Evolutionary conservation across 1,140 invertebrate species (phyloP).

Genomic region (Cheumatopsyche charites): DNA sequence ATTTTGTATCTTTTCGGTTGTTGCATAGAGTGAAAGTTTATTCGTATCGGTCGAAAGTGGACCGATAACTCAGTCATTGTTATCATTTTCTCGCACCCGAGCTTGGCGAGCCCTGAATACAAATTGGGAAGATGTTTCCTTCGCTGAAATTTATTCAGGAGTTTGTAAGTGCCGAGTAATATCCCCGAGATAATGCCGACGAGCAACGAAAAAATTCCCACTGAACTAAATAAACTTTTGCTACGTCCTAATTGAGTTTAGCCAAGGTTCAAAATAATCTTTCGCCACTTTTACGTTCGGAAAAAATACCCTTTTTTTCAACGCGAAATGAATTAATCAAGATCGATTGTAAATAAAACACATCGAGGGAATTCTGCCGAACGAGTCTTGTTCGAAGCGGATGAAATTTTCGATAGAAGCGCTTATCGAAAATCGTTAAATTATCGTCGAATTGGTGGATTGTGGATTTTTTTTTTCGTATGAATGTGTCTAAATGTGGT

Average conservation of each 20-base stretch:
- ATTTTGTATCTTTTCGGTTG: background rate
- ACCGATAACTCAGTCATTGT: conserved; percentile 31
- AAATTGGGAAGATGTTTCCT: conserved; percentile 32
- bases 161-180: conserved; percentile 29
- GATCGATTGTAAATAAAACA: too few relatives aligned
- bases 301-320: background rate
- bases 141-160: conserved; percentile 33
- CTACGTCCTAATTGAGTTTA: conserved; percentile 19
- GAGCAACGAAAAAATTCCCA: conserved; percentile 12
- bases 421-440: too few relatives aligned
- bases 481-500: conserved; percentile 15
- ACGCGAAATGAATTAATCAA: too few relatives aligned
- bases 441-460: too few relatives aligned
- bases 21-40: conserved; percentile 18
- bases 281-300: background rate
- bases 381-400: too few relatives aligned
- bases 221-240: conserved; percentile 23
- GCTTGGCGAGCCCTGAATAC: conserved; percentile 30
- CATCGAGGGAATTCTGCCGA: too few relatives aligned
- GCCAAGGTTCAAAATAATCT: conserved; percentile 2
- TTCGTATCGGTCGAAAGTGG: conserved; percentile 21
- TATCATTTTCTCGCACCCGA: conserved; percentile 26
- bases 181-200: conserved; percentile 15
- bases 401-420: too few relatives aligned
- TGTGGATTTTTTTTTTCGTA: background rate